Conservation (phyloP, 2,888 invertebrate species). For the Tetrapedia diversipes region DNA sequence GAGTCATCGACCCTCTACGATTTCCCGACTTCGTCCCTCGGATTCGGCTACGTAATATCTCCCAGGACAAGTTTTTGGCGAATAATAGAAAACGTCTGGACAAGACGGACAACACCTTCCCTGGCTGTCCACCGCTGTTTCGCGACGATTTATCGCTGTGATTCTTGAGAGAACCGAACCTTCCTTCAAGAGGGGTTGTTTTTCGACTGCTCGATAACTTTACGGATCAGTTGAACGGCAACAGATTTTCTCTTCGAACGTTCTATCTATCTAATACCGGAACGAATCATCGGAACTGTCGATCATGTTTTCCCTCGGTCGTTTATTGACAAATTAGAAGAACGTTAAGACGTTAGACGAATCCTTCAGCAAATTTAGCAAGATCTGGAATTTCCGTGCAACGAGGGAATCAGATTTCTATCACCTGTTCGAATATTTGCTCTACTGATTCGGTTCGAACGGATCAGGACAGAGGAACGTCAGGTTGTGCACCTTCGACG, state of each 20-base stretch:
- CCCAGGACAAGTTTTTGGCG: slow-evolving; percentile 35
- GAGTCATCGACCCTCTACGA: slow-evolving; percentile 65
- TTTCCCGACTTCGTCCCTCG: slow-evolving; percentile 41
- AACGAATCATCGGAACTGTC: no score
- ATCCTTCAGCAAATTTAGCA: no score
- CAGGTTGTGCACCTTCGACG: neutral
- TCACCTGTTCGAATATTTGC: no score
- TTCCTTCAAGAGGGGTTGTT: neutral
- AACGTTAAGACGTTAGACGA: no score
- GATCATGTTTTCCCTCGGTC: no score
- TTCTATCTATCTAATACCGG: no score
- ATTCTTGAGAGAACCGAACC: neutral
- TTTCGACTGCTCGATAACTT: no score
- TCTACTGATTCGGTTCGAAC: slow-evolving; percentile 12
- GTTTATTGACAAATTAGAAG: no score
- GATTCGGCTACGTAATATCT: slow-evolving; percentile 39
- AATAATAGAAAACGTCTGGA: slow-evolving; percentile 44
- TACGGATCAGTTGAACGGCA: no score
- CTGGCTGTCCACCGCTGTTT: neutral
- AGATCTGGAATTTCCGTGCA: no score
- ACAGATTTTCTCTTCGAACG: slow-evolving; percentile 1
- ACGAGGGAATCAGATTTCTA: no score
- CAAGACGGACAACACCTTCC: neutral
- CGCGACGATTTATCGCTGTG: slow-evolving; percentile 13
- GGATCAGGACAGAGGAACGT: neutral